A percentile compares a stretch with the other conserved stretches of the same genome.
phyloP scores from a whole-genome alignment of 2,113 vertebrate species.

The Calidris pygmaea region DNA sequence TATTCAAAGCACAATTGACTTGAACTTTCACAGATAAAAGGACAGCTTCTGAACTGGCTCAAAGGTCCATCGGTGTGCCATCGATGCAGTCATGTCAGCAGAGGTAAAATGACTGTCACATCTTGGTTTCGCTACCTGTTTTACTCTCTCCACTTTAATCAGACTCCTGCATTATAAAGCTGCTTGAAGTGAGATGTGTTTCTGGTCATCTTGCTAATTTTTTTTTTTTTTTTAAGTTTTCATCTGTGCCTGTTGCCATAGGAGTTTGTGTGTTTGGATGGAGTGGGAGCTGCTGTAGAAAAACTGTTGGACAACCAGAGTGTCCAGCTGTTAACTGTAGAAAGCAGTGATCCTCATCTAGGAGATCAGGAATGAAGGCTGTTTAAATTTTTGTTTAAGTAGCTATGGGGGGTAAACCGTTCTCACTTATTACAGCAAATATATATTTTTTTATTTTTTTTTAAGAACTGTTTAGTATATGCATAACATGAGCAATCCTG shows the following conservation, averaged over 20 bases:
- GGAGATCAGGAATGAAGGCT: neutral
- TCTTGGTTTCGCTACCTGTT: slow-evolving; percentile 53
- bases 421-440: slow-evolving; percentile 2
- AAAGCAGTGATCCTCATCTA: neutral
- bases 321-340: neutral
- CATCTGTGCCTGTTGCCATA: slow-evolving; percentile 50
- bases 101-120: slow-evolving; percentile 56
- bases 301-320: neutral
- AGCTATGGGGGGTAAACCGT: neutral
- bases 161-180: slow-evolving; percentile 55
- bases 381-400: neutral
- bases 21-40: slow-evolving; percentile 57
- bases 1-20: slow-evolving; percentile 63
- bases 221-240: neutral
- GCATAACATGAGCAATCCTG: neutral
- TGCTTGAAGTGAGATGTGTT: slow-evolving; percentile 27
- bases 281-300: slow-evolving; percentile 5
- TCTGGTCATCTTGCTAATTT: neutral
- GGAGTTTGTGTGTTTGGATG: neutral
- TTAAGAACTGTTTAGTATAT: neutral
- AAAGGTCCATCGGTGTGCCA: slow-evolving; percentile 40
- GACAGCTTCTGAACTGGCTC: slow-evolving; percentile 52
- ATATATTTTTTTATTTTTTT: neutral
- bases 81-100: slow-evolving; percentile 36
- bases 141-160: slow-evolving; percentile 30